Evolutionary conservation across 1,140 invertebrate species (phyloP).

Genomic region (Nasonia vitripennis): DNA sequence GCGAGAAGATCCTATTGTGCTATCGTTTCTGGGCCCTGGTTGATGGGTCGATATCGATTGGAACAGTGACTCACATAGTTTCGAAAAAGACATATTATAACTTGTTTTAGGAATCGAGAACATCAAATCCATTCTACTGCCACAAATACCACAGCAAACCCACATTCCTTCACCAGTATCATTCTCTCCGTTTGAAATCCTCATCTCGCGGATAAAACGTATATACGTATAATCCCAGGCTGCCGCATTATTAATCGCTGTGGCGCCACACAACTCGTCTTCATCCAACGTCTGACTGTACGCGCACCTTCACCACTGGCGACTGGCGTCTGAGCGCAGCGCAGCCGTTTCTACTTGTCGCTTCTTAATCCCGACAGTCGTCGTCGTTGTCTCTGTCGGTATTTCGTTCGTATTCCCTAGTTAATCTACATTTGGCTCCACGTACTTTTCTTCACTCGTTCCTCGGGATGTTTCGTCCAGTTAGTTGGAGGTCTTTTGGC

Average conservation of each 20-base stretch:
- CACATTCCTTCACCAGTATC: no score
- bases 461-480: no score
- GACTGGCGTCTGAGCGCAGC: neutral
- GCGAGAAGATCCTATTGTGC: neutral
- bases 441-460: neutral
- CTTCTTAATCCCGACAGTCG: neutral
- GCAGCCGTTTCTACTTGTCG: constrained; percentile 21
- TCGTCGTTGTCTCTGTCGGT: neutral
- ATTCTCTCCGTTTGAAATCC: no score
- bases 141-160: no score
- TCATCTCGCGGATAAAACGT: no score
- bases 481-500: neutral
- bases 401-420: neutral
- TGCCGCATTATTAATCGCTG: neutral
- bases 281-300: constrained; percentile 11
- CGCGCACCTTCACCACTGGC: constrained; percentile 17
- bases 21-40: neutral
- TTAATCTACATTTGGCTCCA: constrained; percentile 6
- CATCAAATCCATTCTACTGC: no score
- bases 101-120: no score
- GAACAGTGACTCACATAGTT: no score
- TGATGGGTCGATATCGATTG: no score
- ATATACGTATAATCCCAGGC: no score
- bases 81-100: no score
- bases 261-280: neutral